These are phyloP conservation scores for Plodia interpunctella DNA, from an alignment of 1,140 invertebrate genomes.

Conservation along the genomic window DNA sequence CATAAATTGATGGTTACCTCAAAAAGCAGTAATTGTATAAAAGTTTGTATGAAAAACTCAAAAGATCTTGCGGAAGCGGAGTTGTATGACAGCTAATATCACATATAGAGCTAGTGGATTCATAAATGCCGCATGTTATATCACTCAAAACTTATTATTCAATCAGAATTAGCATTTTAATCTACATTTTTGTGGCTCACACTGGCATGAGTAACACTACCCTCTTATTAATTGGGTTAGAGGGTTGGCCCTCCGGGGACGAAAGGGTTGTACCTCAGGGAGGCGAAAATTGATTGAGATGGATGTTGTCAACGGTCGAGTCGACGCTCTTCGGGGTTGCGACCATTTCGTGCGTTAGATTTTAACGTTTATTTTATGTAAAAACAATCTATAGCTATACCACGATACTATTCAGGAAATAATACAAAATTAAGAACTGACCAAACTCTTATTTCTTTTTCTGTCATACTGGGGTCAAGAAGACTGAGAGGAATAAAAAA, in stretches of 20 bases:
- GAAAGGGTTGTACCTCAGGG: constrained; percentile 58
- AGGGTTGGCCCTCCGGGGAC: constrained; percentile 42
- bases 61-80: no score
- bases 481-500: no score
- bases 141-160: neutral
- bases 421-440: no score
- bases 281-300: constrained; percentile 60
- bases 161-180: constrained; percentile 54
- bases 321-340: constrained; percentile 16
- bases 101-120: neutral
- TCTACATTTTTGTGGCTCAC: constrained; percentile 52
- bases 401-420: no score
- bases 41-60: no score
- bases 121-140: neutral
- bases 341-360: neutral
- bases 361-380: neutral
- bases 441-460: no score
- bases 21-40: no score
- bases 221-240: constrained; percentile 62
- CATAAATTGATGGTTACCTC: no score
- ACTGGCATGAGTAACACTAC: constrained; percentile 35
- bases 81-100: no score
- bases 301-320: constrained; percentile 58
- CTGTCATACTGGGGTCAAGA: no score
- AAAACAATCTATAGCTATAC: no score